A percentile compares a stretch with the other conserved stretches of the same genome.
phyloP scores from a whole-genome alignment of 1,140 invertebrate genomes.

The Aphaenogaster ashmeadi region DNA sequence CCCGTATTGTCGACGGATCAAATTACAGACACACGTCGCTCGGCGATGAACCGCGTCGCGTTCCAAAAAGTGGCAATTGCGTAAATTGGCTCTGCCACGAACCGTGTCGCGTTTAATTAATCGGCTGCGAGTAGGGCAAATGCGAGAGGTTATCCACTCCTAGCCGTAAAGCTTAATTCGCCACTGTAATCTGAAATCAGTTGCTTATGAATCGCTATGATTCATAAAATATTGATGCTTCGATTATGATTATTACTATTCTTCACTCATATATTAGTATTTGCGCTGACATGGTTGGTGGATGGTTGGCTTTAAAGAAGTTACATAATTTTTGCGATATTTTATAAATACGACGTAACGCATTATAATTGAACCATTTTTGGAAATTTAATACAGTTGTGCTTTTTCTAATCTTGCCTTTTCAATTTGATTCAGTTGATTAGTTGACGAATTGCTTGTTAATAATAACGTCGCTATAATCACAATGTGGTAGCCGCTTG shows the following conservation, averaged over 20 bases:
- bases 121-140: conserved; percentile 52
- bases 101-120: conserved; percentile 63
- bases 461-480: background rate
- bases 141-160: conserved; percentile 45
- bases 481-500: background rate
- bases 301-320: background rate
- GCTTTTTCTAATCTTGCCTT: background rate
- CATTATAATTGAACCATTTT: background rate
- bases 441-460: conserved; percentile 1
- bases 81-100: conserved; percentile 62
- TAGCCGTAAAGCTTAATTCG: conserved; percentile 47
- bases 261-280: background rate
- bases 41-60: conserved; percentile 39
- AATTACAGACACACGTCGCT: conserved; percentile 57
- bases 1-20: conserved; percentile 56
- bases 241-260: background rate
- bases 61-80: conserved; percentile 63
- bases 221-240: background rate
- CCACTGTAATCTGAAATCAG: conserved; percentile 24
- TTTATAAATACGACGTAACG: background rate
- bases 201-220: background rate
- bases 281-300: background rate
- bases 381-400: background rate
- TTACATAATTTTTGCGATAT: background rate
- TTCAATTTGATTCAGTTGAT: conserved; percentile 16